A percentile compares a stretch with the other conserved stretches of the same genome.
These are phyloP conservation scores for Denticeps clupeoides DNA, from an alignment of 2,797 vertebrate species.

Conservation along the genomic window DNA sequence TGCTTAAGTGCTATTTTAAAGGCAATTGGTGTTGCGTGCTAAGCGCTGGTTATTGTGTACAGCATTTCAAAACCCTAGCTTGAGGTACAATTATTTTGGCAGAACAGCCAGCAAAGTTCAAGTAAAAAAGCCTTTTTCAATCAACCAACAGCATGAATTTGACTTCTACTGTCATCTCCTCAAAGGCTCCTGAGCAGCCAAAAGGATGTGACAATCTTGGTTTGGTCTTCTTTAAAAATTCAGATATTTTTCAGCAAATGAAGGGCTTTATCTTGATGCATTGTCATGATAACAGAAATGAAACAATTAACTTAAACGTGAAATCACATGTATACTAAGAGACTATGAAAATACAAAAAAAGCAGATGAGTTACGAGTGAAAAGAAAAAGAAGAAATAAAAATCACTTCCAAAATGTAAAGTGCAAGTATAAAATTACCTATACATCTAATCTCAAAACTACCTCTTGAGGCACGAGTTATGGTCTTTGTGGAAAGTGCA, in stretches of 20 bases:
- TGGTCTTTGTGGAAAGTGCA: constrained; percentile 71
- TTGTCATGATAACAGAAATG: constrained; percentile 47
- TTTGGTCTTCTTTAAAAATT: constrained; percentile 65
- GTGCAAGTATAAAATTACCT: constrained; percentile 63
- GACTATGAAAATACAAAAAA: constrained; percentile 34
- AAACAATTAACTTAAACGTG: constrained; percentile 53
- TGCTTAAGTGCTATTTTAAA: constrained; percentile 43
- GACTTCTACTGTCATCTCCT: constrained; percentile 13
- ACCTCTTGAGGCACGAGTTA: constrained; percentile 46
- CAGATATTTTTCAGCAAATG: constrained; percentile 40
- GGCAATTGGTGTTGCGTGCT: constrained; percentile 10
- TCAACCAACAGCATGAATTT: constrained; percentile 23
- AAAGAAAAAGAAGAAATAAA: constrained; percentile 37
- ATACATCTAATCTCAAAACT: constrained; percentile 46
- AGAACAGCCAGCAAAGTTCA: constrained; percentile 45
- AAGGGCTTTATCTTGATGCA: constrained; percentile 46
- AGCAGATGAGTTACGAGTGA: constrained; percentile 24
- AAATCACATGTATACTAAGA: constrained; percentile 44
- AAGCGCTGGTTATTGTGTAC: constrained; percentile 6
- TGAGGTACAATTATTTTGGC: constrained; percentile 56
- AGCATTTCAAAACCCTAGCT: constrained; percentile 33
- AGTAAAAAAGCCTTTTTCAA: constrained; percentile 53
- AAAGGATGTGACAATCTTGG: constrained; percentile 33
- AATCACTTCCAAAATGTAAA: constrained; percentile 55
- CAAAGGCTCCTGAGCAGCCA: constrained; percentile 23